Evolutionary conservation across 1,140 invertebrate genomes (phyloP).

Genomic region (Aphaenogaster floridana): DNA sequence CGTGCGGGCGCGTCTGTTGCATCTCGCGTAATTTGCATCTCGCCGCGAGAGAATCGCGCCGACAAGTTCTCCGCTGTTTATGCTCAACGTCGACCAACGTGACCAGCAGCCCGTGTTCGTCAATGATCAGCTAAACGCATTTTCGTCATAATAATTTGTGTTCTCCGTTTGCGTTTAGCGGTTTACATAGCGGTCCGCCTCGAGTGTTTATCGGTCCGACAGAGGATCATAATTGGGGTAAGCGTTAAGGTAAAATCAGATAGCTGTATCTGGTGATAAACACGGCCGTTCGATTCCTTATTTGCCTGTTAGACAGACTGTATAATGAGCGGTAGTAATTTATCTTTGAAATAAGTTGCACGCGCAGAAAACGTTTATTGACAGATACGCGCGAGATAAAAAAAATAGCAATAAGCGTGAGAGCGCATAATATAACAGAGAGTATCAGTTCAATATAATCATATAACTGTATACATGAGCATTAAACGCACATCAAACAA

Average conservation of each 20-base stretch:
- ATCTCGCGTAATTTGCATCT: conserved; percentile 33
- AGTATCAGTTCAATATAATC: conserved; percentile 5
- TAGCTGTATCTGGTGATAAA: not conserved
- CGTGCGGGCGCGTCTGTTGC: conserved; percentile 15
- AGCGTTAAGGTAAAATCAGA: conserved; percentile 6
- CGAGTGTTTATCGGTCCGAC: not conserved
- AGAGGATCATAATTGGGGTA: not conserved
- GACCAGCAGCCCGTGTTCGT: not conserved
- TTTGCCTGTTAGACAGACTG: not conserved
- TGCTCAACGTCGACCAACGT: not conserved
- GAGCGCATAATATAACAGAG: not conserved
- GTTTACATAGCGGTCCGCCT: not conserved
- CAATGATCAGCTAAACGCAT: conserved; percentile 14
- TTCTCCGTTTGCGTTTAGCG: conserved; percentile 14
- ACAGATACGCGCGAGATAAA: not conserved
- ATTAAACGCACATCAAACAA: conserved; percentile 15
- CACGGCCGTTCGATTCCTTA: not conserved
- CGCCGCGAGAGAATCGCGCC: not conserved
- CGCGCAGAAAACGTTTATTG: not conserved
- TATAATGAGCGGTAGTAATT: not conserved
- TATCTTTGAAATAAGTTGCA: not conserved
- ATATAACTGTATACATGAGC: conserved; percentile 6
- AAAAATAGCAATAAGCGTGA: not conserved
- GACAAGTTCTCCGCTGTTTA: conserved; percentile 1
- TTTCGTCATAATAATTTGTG: not conserved